Conservation (phyloP, 30 jellyfish, hydroid and myxozoan genomes). For the Nemopilema nomurai region DNA sequence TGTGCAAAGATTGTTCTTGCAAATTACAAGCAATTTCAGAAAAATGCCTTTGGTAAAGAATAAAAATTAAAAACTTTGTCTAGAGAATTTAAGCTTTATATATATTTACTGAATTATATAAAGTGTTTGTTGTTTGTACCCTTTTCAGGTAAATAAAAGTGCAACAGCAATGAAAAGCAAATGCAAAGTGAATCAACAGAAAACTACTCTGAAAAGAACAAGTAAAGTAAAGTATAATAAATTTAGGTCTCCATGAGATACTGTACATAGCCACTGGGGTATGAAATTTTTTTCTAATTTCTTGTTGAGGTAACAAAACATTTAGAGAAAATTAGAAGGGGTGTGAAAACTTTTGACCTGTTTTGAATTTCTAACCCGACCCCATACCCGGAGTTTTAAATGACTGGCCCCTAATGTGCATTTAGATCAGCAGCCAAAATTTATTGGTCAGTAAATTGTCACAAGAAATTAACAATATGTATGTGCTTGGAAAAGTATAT, state of each 20-base stretch:
- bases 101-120: neutral
- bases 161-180: neutral
- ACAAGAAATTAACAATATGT: neutral
- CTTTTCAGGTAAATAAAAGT: neutral
- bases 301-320: neutral
- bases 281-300: slow-evolving; percentile 3
- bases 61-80: too few species aligned
- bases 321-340: slow-evolving; percentile 21
- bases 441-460: neutral
- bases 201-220: neutral
- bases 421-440: neutral
- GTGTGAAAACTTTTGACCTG: slow-evolving; percentile 6
- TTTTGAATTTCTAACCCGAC: slow-evolving; percentile 12
- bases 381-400: slow-evolving; percentile 1
- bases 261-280: slow-evolving; percentile 16
- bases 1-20: too few species aligned
- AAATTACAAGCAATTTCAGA: too few species aligned
- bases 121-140: neutral
- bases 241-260: neutral
- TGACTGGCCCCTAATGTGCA: slow-evolving; percentile 11
- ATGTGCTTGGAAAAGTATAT: neutral
- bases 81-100: neutral
- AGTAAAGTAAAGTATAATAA: neutral
- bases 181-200: neutral
- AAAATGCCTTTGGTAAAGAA: too few species aligned